These are phyloP conservation scores for Taenaris catops DNA, from an alignment of 2,888 invertebrate genomes.

Conservation along the genomic window DNA sequence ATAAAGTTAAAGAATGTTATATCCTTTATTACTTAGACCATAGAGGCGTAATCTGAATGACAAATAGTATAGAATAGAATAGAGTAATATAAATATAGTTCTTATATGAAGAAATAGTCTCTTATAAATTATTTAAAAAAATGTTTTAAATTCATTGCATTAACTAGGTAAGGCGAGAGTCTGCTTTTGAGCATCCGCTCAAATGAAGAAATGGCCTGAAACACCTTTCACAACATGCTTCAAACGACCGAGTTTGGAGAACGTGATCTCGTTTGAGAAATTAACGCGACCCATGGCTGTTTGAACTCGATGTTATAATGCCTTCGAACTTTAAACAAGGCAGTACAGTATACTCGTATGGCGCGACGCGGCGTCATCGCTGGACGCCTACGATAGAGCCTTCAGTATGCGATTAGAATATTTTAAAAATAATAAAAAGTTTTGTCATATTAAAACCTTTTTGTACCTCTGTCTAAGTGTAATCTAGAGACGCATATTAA, in stretches of 20 bases:
- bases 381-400: conserved; percentile 54
- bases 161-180: not conserved
- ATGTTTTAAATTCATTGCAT: too few species aligned
- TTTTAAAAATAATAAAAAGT: conserved; percentile 25
- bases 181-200: too few species aligned
- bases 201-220: too few species aligned
- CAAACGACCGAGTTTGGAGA: conserved; percentile 43
- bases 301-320: conserved; percentile 42
- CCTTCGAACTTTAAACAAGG: conserved; percentile 43
- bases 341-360: conserved; percentile 48
- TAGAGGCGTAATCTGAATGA: too few species aligned
- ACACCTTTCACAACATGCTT: conserved; percentile 28
- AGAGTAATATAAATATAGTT: too few species aligned
- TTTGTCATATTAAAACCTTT: conserved; percentile 10
- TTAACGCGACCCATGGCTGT: conserved; percentile 36
- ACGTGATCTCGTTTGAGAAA: conserved; percentile 35
- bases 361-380: conserved; percentile 54
- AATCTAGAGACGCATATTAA: too few species aligned
- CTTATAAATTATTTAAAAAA: too few species aligned
- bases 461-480: not conserved
- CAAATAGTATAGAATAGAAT: too few species aligned
- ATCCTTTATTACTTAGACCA: too few species aligned
- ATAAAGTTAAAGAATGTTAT: too few species aligned
- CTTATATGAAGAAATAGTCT: too few species aligned
- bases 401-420: conserved; percentile 36